Evolutionary conservation across 2,113 vertebrate genomes (phyloP).

Genomic region (Oophaga pumilio): DNA sequence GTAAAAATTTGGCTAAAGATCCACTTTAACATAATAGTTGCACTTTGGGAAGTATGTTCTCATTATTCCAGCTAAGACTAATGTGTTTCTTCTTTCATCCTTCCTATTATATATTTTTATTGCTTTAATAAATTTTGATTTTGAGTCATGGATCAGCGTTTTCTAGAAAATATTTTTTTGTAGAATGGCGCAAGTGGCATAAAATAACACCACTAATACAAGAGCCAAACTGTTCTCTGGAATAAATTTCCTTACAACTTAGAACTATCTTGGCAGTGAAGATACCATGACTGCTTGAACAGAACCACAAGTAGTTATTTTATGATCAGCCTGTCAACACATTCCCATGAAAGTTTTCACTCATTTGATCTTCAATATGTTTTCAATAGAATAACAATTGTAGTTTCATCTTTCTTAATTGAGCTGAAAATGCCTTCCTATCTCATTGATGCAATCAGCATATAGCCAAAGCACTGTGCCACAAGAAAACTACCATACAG

Average conservation of each 20-base stretch:
- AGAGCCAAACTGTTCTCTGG: slow-evolving; percentile 1
- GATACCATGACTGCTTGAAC: slow-evolving; percentile 36
- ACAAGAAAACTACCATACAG: background rate
- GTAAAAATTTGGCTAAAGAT: too few relatives aligned
- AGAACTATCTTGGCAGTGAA: slow-evolving; percentile 36
- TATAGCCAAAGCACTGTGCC: background rate
- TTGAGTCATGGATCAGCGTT: too few relatives aligned
- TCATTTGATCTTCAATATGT: slow-evolving; percentile 40
- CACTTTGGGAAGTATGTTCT: too few relatives aligned
- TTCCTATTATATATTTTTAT: too few relatives aligned
- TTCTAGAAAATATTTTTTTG: background rate
- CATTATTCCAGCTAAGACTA: too few relatives aligned
- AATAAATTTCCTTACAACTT: slow-evolving; percentile 10
- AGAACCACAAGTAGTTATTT: slow-evolving; percentile 38
- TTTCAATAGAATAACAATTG: slow-evolving; percentile 28
- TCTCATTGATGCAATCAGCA: background rate
- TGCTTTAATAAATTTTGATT: too few relatives aligned
- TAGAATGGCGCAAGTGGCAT: background rate
- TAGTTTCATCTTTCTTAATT: slow-evolving; percentile 34
- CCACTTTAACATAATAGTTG: too few relatives aligned
- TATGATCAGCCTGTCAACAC: slow-evolving; percentile 16
- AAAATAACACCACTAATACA: background rate
- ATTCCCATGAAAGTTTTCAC: background rate
- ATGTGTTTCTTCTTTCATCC: too few relatives aligned
- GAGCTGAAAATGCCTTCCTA: background rate